phyloP scores from a whole-genome alignment of 2,888 invertebrate genomes.

The Cryptocheilus praepositus region DNA sequence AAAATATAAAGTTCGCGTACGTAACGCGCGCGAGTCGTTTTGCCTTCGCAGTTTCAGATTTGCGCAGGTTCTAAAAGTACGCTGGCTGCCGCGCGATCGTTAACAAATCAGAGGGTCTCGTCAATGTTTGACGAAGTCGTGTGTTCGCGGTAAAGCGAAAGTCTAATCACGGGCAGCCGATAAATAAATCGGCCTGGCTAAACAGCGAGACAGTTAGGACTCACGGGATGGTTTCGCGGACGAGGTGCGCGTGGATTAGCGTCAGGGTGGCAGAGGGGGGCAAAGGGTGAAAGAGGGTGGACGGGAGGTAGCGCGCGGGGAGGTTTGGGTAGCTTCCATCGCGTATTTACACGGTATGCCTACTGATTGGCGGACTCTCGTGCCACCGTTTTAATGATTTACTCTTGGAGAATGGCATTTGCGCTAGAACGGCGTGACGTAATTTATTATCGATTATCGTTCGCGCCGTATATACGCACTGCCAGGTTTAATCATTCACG shows the following conservation, averaged over 20 bases:
- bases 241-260: slow-evolving; percentile 4
- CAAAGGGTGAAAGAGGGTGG: slow-evolving; percentile 27
- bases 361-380: slow-evolving; percentile 51
- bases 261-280: slow-evolving; percentile 4
- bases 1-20: slow-evolving; percentile 16
- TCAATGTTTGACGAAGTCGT: slow-evolving; percentile 47
- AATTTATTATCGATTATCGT: slow-evolving; percentile 52
- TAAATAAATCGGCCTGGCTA: slow-evolving; percentile 58
- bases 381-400: slow-evolving; percentile 55
- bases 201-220: slow-evolving; percentile 49
- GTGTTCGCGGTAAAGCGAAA: slow-evolving; percentile 54
- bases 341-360: slow-evolving; percentile 55
- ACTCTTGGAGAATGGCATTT: slow-evolving; percentile 52
- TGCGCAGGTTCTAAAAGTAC: no score
- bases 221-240: not conserved
- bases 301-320: slow-evolving; percentile 21
- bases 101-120: slow-evolving; percentile 38
- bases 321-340: slow-evolving; percentile 36
- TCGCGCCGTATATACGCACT: slow-evolving; percentile 35
- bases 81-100: slow-evolving; percentile 20
- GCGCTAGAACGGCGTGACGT: slow-evolving; percentile 37
- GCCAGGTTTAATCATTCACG: slow-evolving; percentile 17
- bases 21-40: not conserved
- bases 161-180: slow-evolving; percentile 57
- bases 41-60: no score